Evolutionary conservation across 2,113 vertebrate genomes (phyloP).

Genomic region (Chionodraco myersi): DNA sequence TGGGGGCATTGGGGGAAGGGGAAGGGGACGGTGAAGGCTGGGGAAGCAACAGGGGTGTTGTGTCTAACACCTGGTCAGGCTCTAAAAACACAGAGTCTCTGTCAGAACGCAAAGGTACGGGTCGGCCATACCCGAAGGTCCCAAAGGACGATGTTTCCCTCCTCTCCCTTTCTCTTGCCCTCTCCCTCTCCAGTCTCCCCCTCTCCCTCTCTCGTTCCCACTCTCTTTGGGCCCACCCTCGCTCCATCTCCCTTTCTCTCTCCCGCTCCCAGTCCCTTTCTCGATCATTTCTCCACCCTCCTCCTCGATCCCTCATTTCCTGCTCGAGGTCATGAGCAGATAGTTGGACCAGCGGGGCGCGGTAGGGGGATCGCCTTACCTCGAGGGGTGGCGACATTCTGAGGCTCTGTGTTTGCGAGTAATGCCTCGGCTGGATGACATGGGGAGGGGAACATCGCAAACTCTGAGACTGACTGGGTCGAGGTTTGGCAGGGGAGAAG

Average conservation of each 20-base stretch:
- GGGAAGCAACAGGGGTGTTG: constrained; percentile 76
- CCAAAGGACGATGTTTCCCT: constrained; percentile 71
- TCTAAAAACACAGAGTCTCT: constrained; percentile 79
- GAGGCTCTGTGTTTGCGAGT: constrained; percentile 80
- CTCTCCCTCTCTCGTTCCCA: constrained; percentile 75
- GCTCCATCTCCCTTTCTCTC: constrained; percentile 74
- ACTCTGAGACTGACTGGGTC: constrained; percentile 80
- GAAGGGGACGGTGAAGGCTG: constrained; percentile 76
- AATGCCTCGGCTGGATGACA: constrained; percentile 69
- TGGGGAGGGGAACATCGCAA: constrained; percentile 78
- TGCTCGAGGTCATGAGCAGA: constrained; percentile 83
- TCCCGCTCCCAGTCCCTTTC: constrained; percentile 74
- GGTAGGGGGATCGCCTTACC: constrained; percentile 71
- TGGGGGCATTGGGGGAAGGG: constrained; percentile 73
- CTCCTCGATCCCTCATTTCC: constrained; percentile 70
- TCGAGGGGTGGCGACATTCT: constrained; percentile 77
- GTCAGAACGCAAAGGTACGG: constrained; percentile 69
- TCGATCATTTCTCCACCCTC: constrained; percentile 71
- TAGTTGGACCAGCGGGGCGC: constrained; percentile 75
- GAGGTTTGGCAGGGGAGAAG: constrained; percentile 82
- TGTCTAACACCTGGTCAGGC: constrained; percentile 78
- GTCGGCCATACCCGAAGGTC: constrained; percentile 75
- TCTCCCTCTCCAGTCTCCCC: constrained; percentile 75
- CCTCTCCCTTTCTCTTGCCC: constrained; percentile 72
- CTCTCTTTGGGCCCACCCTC: constrained; percentile 78